Evolutionary conservation across 2,113 vertebrate species (phyloP).

Genomic region (Myrmecobius fasciatus): DNA sequence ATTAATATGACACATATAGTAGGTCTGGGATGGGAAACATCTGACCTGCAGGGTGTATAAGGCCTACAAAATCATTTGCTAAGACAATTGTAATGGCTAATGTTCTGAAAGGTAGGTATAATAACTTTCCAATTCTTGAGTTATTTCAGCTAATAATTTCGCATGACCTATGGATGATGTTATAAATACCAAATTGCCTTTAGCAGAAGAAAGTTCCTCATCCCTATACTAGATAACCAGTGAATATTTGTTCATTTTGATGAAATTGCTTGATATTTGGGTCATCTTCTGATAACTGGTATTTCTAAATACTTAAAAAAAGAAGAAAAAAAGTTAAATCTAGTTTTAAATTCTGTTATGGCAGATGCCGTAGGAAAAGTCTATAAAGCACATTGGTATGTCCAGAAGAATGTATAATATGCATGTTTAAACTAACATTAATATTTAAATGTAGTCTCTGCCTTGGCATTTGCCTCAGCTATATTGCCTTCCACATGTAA

Average conservation of each 20-base stretch:
- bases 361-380: not conserved
- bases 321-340: not conserved
- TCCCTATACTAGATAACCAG: not conserved
- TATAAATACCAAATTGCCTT: too few species aligned
- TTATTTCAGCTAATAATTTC: too few species aligned
- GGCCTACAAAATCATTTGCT: too few species aligned
- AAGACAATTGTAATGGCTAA: too few species aligned
- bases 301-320: not conserved
- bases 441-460: conserved; percentile 3
- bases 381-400: not conserved
- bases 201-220: not conserved
- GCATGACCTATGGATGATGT: too few species aligned
- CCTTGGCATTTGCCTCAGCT: not conserved
- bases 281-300: not conserved
- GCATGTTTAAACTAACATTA: not conserved
- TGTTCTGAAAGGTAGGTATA: too few species aligned
- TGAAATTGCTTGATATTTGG: not conserved
- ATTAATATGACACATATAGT: not conserved
- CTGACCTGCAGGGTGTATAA: too few species aligned
- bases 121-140: too few species aligned
- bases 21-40: too few species aligned
- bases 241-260: not conserved
- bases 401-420: not conserved
- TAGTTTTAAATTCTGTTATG: not conserved
- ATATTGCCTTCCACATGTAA: not conserved